Base-by-base conservation (phyloP, 37 sponge, comb jelly and placozoan genomes). In the Ephydatia muelleri region DNA sequence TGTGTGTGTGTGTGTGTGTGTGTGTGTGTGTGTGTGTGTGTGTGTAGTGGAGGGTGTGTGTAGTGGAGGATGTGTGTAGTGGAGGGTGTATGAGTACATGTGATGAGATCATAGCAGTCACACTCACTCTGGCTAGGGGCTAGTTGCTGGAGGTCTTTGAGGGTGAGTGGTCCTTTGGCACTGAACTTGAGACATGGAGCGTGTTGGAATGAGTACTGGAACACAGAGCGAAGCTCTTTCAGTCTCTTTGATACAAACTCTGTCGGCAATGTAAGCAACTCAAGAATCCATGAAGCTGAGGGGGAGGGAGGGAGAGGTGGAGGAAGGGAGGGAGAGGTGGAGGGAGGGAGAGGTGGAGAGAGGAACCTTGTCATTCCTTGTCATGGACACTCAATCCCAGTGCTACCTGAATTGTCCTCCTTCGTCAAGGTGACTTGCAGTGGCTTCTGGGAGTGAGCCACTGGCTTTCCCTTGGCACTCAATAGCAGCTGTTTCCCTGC, bases 111-210 rank as follows among this genome's bases (percentile, higher is more conserved):
- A 78, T 34, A 13, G 3, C 72, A 43, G 70, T 6, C 26, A 43
- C 4, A 75, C 89, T 81, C 34, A 92, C 93, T 87, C 47, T 81
- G 84, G 64, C 87, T 86, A 32, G 90, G 84, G 2, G 84, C 84
- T 67, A 89, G 81, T 57, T 84, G 84, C 70, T 93, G 90, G 19
- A 93, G 84, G 19, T 93, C 93, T 68, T 79, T 82, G 37, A 93
- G 86, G 13, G 84, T 77, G 19, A 93, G 81, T 0, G 93, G 93
- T 57, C 93, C 93, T 38, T 93, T 86, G 39, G 90, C 75, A 27
- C 82, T 38, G 48, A 89, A 70, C 80, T 86, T 84, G 49, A 89
- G 82, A 40, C 88, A 87, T 1, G 84, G 81, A 65, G 84, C 81
- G 30, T 83, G 76, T 28, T 86, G 86, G 81, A 91, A 91, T 8